phyloP scores from a whole-genome alignment of 2,888 invertebrate species.

The Limnephilus rhombicus region DNA sequence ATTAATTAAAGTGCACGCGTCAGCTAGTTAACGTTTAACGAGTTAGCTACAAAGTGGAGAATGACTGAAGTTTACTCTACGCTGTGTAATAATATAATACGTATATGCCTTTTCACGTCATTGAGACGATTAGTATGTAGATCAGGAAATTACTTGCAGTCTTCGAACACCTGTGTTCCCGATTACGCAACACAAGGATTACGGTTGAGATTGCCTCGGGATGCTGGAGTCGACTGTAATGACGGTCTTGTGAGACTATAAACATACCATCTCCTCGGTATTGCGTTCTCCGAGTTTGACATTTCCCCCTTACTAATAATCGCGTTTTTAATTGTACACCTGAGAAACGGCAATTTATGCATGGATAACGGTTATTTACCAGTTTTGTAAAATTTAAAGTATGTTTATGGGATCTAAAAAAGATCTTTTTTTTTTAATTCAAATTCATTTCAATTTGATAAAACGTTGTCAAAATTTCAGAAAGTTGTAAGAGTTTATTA shows the following conservation, averaged over 20 bases:
- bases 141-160: conserved; percentile 40
- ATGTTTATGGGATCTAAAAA: too few species aligned
- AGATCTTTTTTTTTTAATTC: too few species aligned
- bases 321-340: too few species aligned
- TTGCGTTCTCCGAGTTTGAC: neutral
- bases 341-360: too few species aligned
- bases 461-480: too few species aligned
- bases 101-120: neutral
- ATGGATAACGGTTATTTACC: too few species aligned
- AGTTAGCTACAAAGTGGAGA: neutral
- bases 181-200: conserved; percentile 4
- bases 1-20: too few species aligned
- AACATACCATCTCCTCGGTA: neutral
- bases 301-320: too few species aligned
- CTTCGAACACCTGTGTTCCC: conserved; percentile 45
- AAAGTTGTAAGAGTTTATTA: too few species aligned
- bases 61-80: neutral
- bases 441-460: too few species aligned
- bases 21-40: neutral
- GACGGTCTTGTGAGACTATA: neutral
- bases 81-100: neutral
- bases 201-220: neutral
- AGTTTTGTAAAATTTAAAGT: too few species aligned
- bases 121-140: conserved; percentile 44
- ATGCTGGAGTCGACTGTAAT: neutral